Percentiles rank a stretch among this genome's conserved stretches.
Conservation (phyloP, 2,113 vertebrate genomes). For the Crocuta crocuta region DNA sequence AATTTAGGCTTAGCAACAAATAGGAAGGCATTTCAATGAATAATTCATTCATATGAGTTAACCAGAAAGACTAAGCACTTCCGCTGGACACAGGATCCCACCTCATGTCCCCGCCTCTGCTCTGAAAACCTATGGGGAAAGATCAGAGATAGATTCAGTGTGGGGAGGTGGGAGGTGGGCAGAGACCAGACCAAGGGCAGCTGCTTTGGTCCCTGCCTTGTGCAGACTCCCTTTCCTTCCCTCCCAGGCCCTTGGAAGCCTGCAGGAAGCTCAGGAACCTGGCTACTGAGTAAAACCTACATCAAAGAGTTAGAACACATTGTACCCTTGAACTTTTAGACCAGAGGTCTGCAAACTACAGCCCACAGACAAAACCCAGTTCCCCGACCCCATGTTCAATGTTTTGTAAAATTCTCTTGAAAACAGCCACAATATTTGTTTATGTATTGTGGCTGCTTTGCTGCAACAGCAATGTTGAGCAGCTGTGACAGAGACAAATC, state of each 20-base stretch:
- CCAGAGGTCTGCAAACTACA: background rate
- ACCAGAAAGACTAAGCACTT: background rate
- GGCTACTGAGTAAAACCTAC: background rate
- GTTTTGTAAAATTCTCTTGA: background rate
- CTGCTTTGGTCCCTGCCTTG: background rate
- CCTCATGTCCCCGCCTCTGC: accelerated
- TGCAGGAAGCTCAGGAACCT: background rate
- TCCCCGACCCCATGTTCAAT: background rate
- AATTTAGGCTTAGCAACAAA: background rate
- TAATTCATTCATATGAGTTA: accelerated
- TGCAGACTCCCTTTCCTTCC: background rate
- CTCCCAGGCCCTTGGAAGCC: background rate
- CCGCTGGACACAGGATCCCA: accelerated
- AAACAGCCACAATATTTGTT: background rate
- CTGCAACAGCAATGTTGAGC: no score
- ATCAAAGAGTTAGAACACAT: background rate
- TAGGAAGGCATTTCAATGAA: background rate
- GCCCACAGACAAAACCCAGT: background rate
- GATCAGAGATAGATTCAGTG: background rate
- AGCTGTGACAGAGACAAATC: background rate
- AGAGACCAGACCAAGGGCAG: background rate
- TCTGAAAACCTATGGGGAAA: background rate
- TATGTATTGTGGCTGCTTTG: no score
- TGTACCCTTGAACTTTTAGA: background rate
- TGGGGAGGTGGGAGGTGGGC: accelerated